Conservation (phyloP, 2,113 vertebrate genomes). For the Embiotoca jacksoni region DNA sequence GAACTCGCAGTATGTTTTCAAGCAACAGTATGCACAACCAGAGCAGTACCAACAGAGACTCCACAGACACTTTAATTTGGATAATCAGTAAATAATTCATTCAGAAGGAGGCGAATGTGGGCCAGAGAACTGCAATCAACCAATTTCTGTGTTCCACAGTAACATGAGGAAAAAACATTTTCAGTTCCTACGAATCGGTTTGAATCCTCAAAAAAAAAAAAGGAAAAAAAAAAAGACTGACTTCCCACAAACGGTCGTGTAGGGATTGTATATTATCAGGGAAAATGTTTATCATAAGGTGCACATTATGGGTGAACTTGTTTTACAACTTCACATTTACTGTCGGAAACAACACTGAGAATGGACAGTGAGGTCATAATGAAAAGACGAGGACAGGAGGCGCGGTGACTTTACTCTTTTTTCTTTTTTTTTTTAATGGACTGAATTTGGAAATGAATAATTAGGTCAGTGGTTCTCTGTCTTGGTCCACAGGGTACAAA, state of each 20-base stretch:
- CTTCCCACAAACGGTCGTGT: neutral
- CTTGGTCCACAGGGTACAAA: neutral
- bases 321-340: neutral
- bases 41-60: slow-evolving; percentile 2
- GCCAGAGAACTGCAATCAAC: slow-evolving; percentile 36
- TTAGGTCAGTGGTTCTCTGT: slow-evolving; percentile 8
- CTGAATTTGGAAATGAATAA: slow-evolving; percentile 12
- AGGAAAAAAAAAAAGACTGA: neutral
- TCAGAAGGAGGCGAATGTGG: slow-evolving; percentile 35
- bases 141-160: slow-evolving; percentile 14
- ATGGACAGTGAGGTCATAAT: neutral
- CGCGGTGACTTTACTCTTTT: neutral
- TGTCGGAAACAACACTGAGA: neutral
- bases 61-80: slow-evolving; percentile 51
- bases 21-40: neutral
- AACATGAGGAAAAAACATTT: neutral
- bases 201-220: too few relatives aligned
- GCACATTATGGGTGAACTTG: neutral
- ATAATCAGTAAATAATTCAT: slow-evolving; percentile 75
- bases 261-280: neutral
- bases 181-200: neutral
- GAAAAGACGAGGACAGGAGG: slow-evolving; percentile 2
- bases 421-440: neutral
- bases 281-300: neutral
- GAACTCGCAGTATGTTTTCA: slow-evolving; percentile 11